Conservation (phyloP, 2,113 vertebrate genomes). For the Oplegnathus fasciatus region DNA sequence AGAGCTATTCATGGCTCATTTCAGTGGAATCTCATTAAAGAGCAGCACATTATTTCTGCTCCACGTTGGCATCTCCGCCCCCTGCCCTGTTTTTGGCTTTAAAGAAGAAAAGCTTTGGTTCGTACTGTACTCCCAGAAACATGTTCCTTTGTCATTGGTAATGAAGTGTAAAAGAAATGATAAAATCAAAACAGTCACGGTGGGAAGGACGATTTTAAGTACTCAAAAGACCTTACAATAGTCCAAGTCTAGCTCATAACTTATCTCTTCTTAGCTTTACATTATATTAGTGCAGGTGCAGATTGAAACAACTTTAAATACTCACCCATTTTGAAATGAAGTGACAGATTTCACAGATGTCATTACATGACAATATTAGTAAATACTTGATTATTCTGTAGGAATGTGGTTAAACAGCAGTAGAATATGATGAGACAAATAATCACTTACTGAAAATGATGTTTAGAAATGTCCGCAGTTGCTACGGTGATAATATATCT, state of each 20-base stretch:
- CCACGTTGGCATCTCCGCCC: constrained; percentile 20
- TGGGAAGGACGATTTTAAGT: not conserved
- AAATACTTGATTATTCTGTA: not conserved
- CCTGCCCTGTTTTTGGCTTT: constrained; percentile 32
- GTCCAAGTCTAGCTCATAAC: not conserved
- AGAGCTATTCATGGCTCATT: constrained; percentile 52
- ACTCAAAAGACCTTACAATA: not conserved
- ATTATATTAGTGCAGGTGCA: too few relatives aligned
- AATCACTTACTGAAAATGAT: not conserved
- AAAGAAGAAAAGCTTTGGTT: constrained; percentile 20
- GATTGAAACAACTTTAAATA: not conserved
- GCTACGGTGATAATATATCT: not conserved
- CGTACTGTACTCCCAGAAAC: constrained; percentile 20
- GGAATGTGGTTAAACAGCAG: not conserved
- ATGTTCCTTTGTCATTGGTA: constrained; percentile 6
- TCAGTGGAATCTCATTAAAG: constrained; percentile 64
- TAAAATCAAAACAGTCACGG: not conserved
- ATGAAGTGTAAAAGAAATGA: constrained; percentile 17
- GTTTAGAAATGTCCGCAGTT: not conserved
- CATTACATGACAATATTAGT: not conserved
- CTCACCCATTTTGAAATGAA: not conserved
- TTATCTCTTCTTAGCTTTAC: not conserved
- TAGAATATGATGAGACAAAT: not conserved
- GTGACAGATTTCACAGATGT: not conserved
- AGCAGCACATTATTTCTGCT: constrained; percentile 53